Evolutionary conservation across 2,797 vertebrate species (phyloP).

Genomic region (Mormyrus hasselquistii): DNA sequence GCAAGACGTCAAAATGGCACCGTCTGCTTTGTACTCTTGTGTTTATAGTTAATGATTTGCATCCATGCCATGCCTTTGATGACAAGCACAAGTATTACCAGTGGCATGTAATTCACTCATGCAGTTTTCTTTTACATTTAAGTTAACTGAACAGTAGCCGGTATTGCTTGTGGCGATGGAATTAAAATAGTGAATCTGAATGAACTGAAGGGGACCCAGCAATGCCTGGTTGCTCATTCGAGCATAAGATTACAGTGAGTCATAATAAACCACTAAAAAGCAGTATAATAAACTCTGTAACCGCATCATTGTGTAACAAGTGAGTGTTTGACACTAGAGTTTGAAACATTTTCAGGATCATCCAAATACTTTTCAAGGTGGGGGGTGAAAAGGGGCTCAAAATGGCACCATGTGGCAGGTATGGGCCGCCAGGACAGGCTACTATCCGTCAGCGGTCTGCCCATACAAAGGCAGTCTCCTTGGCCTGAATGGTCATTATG

Average conservation of each 20-base stretch:
- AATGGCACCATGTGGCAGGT: neutral
- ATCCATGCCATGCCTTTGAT: conserved; percentile 10
- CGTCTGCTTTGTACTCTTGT: neutral
- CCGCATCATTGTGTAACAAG: neutral
- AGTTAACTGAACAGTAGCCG: conserved; percentile 5
- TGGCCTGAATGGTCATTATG: neutral
- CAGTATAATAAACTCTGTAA: neutral
- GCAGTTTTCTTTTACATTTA: conserved; percentile 10
- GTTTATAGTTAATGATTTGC: conserved; percentile 12
- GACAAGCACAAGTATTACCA: conserved; percentile 13
- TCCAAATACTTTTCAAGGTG: neutral
- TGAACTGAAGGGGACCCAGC: neutral
- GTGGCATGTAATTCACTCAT: conserved; percentile 13
- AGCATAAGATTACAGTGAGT: neutral
- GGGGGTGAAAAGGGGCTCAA: neutral
- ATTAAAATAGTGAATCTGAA: conserved; percentile 5
- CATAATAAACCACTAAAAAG: neutral
- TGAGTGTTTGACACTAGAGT: neutral
- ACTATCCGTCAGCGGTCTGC: neutral
- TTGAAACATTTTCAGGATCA: neutral
- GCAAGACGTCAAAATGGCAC: neutral
- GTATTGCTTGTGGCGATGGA: conserved; percentile 7
- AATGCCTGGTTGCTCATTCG: neutral
- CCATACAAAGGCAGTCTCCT: neutral
- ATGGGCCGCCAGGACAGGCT: neutral